Base-by-base conservation (phyloP, 2,113 vertebrate species). In the Chloropsis cyanopogon region DNA sequence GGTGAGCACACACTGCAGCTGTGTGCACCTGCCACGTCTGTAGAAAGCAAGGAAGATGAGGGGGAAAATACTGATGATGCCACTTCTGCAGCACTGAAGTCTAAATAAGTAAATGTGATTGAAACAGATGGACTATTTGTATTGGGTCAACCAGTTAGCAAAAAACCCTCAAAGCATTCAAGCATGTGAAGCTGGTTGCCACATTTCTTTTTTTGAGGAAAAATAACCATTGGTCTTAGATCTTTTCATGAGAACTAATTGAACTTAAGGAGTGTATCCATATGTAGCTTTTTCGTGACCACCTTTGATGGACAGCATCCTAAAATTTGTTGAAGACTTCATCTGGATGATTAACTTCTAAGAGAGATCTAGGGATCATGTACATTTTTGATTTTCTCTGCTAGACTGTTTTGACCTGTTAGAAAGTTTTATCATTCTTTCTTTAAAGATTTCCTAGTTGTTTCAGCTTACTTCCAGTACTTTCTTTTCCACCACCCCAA, bases 1-100 rank as follows among this genome's bases (percentile, higher is more conserved):
- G 50, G 29, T 1, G 0, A 37, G 31, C 19, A 47, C 29, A 3
- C 7, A 0, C 31, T 29, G 46, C 33, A 53, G n/a, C 23, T 59
- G 5, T n/a, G 28, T 19, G 33, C 44, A 4, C 39, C 44, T 63
- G 21, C 37, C 26, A 4, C 11, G 13, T 7, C 44, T 59, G 20
- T 16, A 52, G 35, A 39, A 54, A 54, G 28, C 11, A 41, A 37
- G 49, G 49, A 82, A 21, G 9, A 15, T 33, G 4, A 57, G 54
- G 15, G 42, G 21, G 33, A 8, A 41, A 56, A 28, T 57, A 56
- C 7, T 25, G 11, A 33, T 76, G 29, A 21, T 61, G 23, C 31
- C 6, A 9, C 33, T 72, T 81, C 59, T 81, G 73, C 59, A 82
- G 20, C 19, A 37, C 1, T 49, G 39, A 21, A 22, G 9, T 88